Base-by-base conservation (phyloP, 2,113 vertebrate genomes). In the Hydropotes inermis region DNA sequence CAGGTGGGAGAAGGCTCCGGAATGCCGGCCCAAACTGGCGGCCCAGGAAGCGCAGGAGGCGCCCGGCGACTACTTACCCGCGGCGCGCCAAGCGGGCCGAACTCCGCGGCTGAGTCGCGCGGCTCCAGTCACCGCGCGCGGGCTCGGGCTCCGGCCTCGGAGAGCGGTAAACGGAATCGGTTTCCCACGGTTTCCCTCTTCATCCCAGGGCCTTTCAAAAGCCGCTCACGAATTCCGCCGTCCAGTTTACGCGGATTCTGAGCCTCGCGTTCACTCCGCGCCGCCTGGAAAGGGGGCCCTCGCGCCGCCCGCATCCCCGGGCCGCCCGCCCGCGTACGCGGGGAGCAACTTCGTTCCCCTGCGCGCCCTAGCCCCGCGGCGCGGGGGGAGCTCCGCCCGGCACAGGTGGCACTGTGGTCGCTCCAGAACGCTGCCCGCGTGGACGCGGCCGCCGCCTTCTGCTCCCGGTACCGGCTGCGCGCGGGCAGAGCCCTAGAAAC, bases 121-220 rank as follows among this genome's bases (percentile, higher is more conserved):
- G 50, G 54, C 50, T 76, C 55, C 60, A 0, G 39, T 50, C 21
- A 19, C 67, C 0, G 39, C 14, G n/a, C 15, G 3, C 19, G 7
- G 55, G 36, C 64, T 45, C 8, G 2, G 5, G 88, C 61, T 58
- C 1, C 43, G 10, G 84, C 84, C n/a, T 7, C 57, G 0, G 28
- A 54, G 57, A 64, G 83, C 57, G 28, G 7, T 36, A 43, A 96
- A 94, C 81, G 54, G 89, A 94, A 86, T 96, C 50, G 28, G n/a
- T 33, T 92, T 92, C 87, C 67, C 87, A 86, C 39, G 79, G 43
- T 33, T 50, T 57, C 43, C 50, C 52, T 23, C 64, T 64, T 1
- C 23, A 4, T 16, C 81, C 28, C 27, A 1, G 45, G 55, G 28
- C 93, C 91, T 47, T 64, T 25, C 21, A 52, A 95, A 88, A 60